Evolutionary conservation across 2,888 invertebrate genomes (phyloP), one percentile per base, ranked within the genome.

Genomic region (Salticus scenicus): DNA sequence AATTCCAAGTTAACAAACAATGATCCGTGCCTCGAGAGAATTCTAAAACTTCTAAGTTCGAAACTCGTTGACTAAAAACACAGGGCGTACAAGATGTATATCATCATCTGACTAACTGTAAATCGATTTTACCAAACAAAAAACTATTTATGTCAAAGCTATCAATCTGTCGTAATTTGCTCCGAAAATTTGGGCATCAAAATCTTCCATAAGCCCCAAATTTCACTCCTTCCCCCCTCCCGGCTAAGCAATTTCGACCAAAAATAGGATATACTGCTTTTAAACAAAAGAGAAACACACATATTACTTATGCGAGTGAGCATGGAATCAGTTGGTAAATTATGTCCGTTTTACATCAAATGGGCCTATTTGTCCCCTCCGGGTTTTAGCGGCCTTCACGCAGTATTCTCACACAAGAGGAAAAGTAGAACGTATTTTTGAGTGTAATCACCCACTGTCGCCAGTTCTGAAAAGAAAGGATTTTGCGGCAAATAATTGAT

Each of bases 111-210:
- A 24, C 24, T 47, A 24, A 24, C 41, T 0, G 47, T 5, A 71
- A 47, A 30, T 17, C 33, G 4, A 8, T 33, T 41, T 69, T 69
- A 24, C 69, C 37, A 33, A 41, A 17, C 30, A 37, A 41, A 41
- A 37, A 37, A 57, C 24, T 57, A 81, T 74, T 28, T 81, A 51
- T 81, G 81, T 81, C 81, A 81, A 57, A 66, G 69, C 74, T 63
- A 81, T 81, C 81, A 74, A 81, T 81, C 73, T 81, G 81, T 81
- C 81, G 51, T 63, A 57, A 74, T 69, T 67, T 57, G 37, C 67
- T 69, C 74, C 28, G 74, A 74, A 81, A 81, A 69, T 81, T 74
- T 81, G 42, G 74, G 63, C 67, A 74, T 67, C 74, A 28, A 24
- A 57, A 12, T n/a, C 10, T 27, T 72, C 42, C 51, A 20, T 63